Base-by-base conservation (phyloP, 2,113 vertebrate species). In the Cygnus buccinator region DNA sequence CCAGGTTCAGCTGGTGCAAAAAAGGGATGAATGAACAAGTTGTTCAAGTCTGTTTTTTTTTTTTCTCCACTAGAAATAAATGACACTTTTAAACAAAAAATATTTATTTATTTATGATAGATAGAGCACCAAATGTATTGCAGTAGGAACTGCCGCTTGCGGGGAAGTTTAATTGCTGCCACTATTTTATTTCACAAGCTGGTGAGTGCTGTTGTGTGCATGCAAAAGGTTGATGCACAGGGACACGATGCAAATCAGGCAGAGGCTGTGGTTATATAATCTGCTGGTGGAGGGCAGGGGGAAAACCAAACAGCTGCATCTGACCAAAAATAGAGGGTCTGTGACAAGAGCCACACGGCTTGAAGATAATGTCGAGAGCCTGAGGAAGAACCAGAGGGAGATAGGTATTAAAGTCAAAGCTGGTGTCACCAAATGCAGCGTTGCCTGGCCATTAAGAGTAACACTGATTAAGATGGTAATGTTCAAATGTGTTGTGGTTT, bases 201-300 rank as follows among this genome's bases (percentile, higher is more conserved):
- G n/a, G 35, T 57, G 46, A 39, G 15, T 89, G 70, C 50, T 77
- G 70, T 23, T 91, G 3, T 55, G 28, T 78, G 76, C 62, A 19
- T 4, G 3, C 66, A 25, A 25, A 84, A 76, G 87, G 82, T 46
- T 70, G 89, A 88, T 76, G 85, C 0, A 10, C 48, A 58, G 73
- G 66, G 79, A 79, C 87, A 77, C 74, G 77, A 83, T 91, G 92
- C 91, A 94, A 87, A 91, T 93, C 89, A 84, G 71, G 77, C 41
- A 48, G 58, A 93, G 75, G 31, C 71, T 89, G 66, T 67, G 86
- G 58, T 97, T 97, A 93, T 92, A 86, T 97, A 96, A 96, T 63
- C 75, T 93, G 39, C 66, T 94, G 55, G 59, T 80, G 55, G 43
- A 61, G 85, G 55, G 86, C 86, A 93, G 89, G 84, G 92, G 78